Evolutionary conservation across 2,888 invertebrate species (phyloP).

Genomic region (Osmoderma eremita): DNA sequence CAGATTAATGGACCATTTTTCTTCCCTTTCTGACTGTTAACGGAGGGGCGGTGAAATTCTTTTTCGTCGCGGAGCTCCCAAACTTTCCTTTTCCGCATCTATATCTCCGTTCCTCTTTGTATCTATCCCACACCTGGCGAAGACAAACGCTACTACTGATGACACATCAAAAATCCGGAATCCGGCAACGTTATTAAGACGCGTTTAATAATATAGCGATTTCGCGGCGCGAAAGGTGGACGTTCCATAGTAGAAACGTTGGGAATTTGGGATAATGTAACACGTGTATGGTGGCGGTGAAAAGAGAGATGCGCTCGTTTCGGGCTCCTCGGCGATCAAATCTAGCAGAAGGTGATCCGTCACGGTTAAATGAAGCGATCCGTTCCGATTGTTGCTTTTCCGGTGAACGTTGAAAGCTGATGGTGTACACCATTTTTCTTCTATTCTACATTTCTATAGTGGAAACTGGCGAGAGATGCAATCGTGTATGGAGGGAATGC

Average conservation of each 20-base stretch:
- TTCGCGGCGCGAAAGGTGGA: too few relatives aligned
- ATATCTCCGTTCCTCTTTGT: too few relatives aligned
- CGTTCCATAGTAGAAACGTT: not conserved
- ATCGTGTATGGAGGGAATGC: not conserved
- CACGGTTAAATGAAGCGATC: conserved; percentile 35
- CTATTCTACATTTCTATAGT: conserved; percentile 13
- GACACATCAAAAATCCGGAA: too few relatives aligned
- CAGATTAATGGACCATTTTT: conserved; percentile 87
- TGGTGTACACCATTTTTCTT: conserved; percentile 25
- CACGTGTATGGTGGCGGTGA: conserved; percentile 9
- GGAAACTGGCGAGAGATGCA: conserved; percentile 1
- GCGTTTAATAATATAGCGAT: too few relatives aligned
- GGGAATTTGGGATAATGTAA: conserved; percentile 24
- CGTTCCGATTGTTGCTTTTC: conserved; percentile 7
- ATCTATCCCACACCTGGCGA: too few relatives aligned
- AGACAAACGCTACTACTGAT: too few relatives aligned
- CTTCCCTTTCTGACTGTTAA: conserved; percentile 63
- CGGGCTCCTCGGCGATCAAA: conserved; percentile 23
- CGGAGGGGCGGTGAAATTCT: conserved; percentile 35
- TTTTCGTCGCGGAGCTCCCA: conserved; percentile 23
- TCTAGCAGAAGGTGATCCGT: conserved; percentile 33
- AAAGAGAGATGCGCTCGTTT: conserved; percentile 1
- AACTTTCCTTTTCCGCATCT: conserved; percentile 28
- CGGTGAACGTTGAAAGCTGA: conserved; percentile 7
- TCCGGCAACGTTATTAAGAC: too few relatives aligned